phyloP scores from a whole-genome alignment of 2,888 invertebrate genomes.

The Drosophila rellima region DNA sequence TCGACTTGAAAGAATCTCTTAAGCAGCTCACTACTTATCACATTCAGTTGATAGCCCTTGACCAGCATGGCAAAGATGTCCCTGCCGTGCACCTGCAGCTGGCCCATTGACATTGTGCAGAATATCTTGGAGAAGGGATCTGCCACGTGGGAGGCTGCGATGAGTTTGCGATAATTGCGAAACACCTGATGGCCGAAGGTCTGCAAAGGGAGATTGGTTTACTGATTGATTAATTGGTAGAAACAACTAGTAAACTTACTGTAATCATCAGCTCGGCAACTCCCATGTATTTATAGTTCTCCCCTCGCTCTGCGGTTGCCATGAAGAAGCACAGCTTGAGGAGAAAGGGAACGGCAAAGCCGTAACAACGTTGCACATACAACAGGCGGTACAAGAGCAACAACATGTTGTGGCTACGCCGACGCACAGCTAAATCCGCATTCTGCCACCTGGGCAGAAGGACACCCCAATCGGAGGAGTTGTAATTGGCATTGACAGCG shows the following conservation, averaged over 20 bases:
- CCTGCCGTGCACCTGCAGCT: conserved; percentile 39
- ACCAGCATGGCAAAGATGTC: conserved; percentile 33
- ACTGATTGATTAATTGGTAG: neutral
- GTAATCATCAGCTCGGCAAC: conserved; percentile 30
- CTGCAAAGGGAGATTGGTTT: conserved; percentile 10
- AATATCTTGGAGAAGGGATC: neutral
- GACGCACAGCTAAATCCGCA: neutral
- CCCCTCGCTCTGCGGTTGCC: conserved; percentile 31
- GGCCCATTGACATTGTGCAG: conserved; percentile 5
- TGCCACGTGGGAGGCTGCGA: neutral
- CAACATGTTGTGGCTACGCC: conserved; percentile 27
- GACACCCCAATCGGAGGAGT: conserved; percentile 45
- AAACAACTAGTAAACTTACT: no score
- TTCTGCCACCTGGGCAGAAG: conserved; percentile 54
- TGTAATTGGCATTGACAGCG: neutral
- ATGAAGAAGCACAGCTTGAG: conserved; percentile 54
- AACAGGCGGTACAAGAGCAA: conserved; percentile 41
- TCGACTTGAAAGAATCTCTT: conserved; percentile 24
- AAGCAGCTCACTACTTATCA: conserved; percentile 21
- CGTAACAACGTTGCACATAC: conserved; percentile 31
- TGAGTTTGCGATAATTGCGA: conserved; percentile 23
- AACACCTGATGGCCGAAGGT: conserved; percentile 39
- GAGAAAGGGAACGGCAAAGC: conserved; percentile 32
- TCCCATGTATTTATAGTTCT: conserved; percentile 18
- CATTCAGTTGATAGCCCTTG: conserved; percentile 4